Evolutionary conservation across 2,113 vertebrate species (phyloP).

Genomic region (Stigmatopora nigra): DNA sequence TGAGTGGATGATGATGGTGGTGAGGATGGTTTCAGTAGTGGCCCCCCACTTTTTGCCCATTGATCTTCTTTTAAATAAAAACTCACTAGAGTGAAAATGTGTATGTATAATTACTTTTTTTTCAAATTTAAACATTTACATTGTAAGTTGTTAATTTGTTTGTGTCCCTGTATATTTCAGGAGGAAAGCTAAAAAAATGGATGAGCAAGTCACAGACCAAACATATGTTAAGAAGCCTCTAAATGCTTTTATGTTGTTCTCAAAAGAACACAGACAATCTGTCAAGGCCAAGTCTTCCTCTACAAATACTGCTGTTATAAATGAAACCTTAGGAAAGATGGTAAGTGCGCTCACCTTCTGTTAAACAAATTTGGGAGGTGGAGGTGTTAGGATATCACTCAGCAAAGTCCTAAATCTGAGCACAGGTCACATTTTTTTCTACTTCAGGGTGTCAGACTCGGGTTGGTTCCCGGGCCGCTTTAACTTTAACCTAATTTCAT

Average conservation of each 20-base stretch:
- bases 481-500: too few relatives aligned
- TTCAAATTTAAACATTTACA: neutral
- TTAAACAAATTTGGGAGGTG: neutral
- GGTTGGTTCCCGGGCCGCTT: too few relatives aligned
- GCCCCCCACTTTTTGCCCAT: too few relatives aligned
- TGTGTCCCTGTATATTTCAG: neutral
- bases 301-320: conserved; percentile 6
- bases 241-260: conserved; percentile 8
- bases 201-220: neutral
- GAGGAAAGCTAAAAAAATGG: conserved; percentile 4
- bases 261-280: conserved; percentile 1
- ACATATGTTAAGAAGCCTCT: conserved; percentile 8
- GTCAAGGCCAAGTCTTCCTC: conserved; percentile 6
- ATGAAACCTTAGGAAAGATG: conserved; percentile 11
- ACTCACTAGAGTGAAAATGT: too few relatives aligned
- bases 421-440: too few relatives aligned
- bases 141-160: neutral
- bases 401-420: neutral
- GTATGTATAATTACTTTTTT: neutral
- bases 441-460: too few relatives aligned
- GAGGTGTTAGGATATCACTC: neutral
- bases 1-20: too few relatives aligned
- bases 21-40: too few relatives aligned
- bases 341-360: neutral
- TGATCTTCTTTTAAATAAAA: too few relatives aligned